A percentile compares a stretch with the other conserved stretches of the same genome.
Conservation (phyloP, 2,888 invertebrate genomes). For the Chrysina gloriosa region DNA sequence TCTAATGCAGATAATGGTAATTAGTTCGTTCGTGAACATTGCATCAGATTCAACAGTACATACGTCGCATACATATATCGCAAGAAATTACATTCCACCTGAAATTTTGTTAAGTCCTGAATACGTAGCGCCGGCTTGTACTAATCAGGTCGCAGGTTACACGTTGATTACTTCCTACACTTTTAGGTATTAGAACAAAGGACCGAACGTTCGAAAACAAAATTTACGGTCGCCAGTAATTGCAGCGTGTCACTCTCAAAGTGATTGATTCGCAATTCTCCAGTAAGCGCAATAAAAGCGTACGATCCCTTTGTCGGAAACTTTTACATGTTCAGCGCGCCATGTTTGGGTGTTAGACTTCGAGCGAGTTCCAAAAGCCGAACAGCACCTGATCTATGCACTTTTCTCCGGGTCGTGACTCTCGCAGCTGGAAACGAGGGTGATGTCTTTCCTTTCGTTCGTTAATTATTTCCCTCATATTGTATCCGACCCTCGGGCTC, state of each 20-base stretch:
- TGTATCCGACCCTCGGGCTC: conserved; percentile 6
- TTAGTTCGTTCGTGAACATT: too few species aligned
- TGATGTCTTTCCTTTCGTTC: conserved; percentile 14
- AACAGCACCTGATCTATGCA: conserved; percentile 20
- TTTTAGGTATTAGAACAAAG: too few species aligned
- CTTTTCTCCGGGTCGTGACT: conserved; percentile 21
- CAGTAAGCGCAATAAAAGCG: conserved; percentile 11
- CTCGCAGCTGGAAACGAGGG: conserved; percentile 6
- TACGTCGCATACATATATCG: too few species aligned
- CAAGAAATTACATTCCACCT: too few species aligned
- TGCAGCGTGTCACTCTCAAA: neutral
- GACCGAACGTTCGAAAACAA: neutral
- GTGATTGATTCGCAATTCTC: conserved; percentile 2
- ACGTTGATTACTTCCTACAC: too few species aligned
- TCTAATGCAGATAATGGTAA: too few species aligned
- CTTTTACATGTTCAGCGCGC: neutral
- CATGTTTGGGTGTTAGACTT: neutral
- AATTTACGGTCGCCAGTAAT: conserved; percentile 5
- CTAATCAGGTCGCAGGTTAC: too few species aligned
- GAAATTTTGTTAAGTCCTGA: too few species aligned
- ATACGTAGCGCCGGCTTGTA: too few species aligned
- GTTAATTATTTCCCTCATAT: conserved; percentile 33
- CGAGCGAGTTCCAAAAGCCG: neutral
- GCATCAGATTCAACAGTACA: too few species aligned
- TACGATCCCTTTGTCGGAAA: conserved; percentile 15